Evolutionary conservation across 2,888 invertebrate species (phyloP).

Genomic region (Plebejus melissa): DNA sequence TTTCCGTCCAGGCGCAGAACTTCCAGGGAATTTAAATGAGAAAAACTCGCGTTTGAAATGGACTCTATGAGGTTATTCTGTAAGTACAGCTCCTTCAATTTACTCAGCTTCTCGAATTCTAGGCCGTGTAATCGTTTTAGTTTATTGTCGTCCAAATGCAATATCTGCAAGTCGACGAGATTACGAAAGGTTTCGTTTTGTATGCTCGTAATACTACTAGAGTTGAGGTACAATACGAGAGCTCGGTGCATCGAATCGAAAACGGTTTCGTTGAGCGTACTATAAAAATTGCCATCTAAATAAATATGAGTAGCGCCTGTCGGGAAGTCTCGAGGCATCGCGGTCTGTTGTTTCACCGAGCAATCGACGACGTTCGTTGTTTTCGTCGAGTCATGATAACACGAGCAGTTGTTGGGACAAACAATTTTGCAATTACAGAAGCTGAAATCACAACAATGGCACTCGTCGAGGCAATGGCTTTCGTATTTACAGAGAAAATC

Average conservation of each 20-base stretch:
- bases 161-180: conserved; percentile 84
- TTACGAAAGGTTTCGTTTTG: conserved; percentile 93
- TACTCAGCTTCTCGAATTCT: conserved; percentile 89
- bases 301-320: conserved; percentile 95
- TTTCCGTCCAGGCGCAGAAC: conserved; percentile 92
- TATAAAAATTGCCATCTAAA: conserved; percentile 93
- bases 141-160: conserved; percentile 93
- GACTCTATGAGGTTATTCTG: conserved; percentile 90
- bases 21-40: conserved; percentile 87
- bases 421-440: conserved; percentile 97
- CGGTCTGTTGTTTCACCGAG: conserved; percentile 85
- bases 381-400: conserved; percentile 96
- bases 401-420: conserved; percentile 94
- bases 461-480: conserved; percentile 92
- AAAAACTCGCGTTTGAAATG: conserved; percentile 90
- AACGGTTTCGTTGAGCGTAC: conserved; percentile 81
- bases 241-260: conserved; percentile 64
- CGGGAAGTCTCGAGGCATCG: conserved; percentile 90
- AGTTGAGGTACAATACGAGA: conserved; percentile 89
- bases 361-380: conserved; percentile 95
- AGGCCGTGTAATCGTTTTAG: conserved; percentile 87
- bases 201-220: conserved; percentile 87
- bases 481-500: conserved; percentile 95
- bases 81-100: conserved; percentile 90
- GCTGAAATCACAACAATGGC: conserved; percentile 97